Evolutionary conservation across 2,113 vertebrate species (phyloP).

Genomic region (Thymallus thymallus): DNA sequence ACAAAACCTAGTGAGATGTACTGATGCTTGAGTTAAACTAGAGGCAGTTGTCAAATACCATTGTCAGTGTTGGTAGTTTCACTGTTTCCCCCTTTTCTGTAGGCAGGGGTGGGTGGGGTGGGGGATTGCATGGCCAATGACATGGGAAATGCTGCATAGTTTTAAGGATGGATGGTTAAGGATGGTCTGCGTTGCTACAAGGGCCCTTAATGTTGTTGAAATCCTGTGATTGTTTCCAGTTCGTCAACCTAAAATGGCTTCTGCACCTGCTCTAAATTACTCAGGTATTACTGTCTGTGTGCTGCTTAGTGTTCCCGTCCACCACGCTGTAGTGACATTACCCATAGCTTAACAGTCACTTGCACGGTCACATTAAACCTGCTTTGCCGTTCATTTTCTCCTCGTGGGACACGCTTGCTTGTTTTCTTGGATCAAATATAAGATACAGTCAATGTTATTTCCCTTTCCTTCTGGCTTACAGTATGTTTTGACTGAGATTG

Average conservation of each 20-base stretch:
- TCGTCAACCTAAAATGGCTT: conserved; percentile 90
- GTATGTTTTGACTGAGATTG: background rate
- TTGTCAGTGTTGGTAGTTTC: too few species aligned
- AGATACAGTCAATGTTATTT: background rate
- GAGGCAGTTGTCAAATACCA: background rate
- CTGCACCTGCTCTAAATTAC: conserved; percentile 84
- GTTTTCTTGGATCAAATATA: background rate
- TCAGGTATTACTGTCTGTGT: conserved; percentile 79
- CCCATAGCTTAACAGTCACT: background rate
- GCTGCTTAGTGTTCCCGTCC: conserved; percentile 14
- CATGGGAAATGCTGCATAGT: background rate
- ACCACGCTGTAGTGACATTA: background rate
- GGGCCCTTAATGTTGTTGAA: conserved; percentile 24
- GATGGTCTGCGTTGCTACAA: background rate
- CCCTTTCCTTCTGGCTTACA: background rate
- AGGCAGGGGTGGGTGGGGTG: too few species aligned
- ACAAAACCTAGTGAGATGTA: background rate
- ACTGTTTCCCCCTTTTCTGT: too few species aligned
- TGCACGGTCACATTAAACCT: conserved; percentile 43
- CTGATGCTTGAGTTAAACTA: background rate
- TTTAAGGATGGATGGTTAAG: background rate
- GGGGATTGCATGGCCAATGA: too few species aligned
- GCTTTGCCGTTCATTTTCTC: background rate
- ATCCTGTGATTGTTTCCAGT: conserved; percentile 80
- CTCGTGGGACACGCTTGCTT: background rate